Base-by-base conservation (phyloP, 1,140 invertebrate genomes). In the Maconellicoccus hirsutus region DNA sequence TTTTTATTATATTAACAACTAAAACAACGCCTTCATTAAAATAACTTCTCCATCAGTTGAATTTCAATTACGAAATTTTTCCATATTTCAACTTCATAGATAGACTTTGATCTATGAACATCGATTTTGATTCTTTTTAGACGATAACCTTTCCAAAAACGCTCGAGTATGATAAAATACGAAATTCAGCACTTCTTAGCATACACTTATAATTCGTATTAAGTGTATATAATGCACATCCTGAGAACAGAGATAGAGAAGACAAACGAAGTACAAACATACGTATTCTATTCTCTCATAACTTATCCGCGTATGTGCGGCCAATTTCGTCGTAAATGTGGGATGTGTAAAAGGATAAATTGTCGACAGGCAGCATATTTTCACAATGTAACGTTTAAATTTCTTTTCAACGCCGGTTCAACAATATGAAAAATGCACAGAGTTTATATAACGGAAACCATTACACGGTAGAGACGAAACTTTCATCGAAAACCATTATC, bases 291-390 rank as follows among this genome's bases (percentile, higher is more conserved):
- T n/a, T n/a, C n/a, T n/a, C n/a, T n/a, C n/a, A n/a, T n/a, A n/a
- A 33, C 29, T 6, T 33, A 33, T 33, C 3, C 29, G 29, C 3
- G 29, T 33, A 33, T 33, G 29, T 33, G 29, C 29, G 29, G 42
- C 42, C 42, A 52, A 52, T 52, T 52, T 52, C 42, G 42, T 52
- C 10, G 12, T 52, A 16, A 52, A 52, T 52, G 42, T 52, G 42
- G 42, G 42, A 52, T 19, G 42, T 52, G 42, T 52, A 52, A 52
- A 52, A 52, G 42, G 42, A 52, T 52, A 52, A 52, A 52, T 52
- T 19, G 42, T 52, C 42, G 42, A 52, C 42, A 52, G 42, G 42
- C 42, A 52, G 42, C 42, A 52, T 16, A 52, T 52, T 52, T 52
- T 52, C 16, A 52, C 16, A 52, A 52, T 52, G 42, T 52, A 52